These are phyloP conservation scores for Hycleus cichorii DNA, from an alignment of 1,140 invertebrate species.

Conservation along the genomic window DNA sequence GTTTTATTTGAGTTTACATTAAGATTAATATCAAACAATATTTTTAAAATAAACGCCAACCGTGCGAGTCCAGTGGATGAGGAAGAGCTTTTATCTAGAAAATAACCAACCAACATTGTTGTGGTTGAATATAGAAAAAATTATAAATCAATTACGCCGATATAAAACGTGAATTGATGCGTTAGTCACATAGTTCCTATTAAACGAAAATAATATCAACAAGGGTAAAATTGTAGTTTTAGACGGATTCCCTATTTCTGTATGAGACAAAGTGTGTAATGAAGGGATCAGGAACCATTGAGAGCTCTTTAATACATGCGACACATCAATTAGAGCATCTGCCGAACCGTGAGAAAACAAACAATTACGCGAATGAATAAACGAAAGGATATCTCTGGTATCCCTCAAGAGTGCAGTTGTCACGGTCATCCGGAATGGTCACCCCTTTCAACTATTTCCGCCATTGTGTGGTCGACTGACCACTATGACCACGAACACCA, in stretches of 20 bases:
- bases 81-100: too few relatives aligned
- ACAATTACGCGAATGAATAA: conserved; percentile 38
- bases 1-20: conserved; percentile 26
- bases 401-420: conserved; percentile 38
- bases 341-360: conserved; percentile 41
- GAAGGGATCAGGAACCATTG: conserved; percentile 28
- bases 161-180: conserved; percentile 1
- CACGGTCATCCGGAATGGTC: conserved; percentile 33
- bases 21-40: conserved; percentile 28
- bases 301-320: conserved; percentile 35
- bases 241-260: conserved; percentile 29
- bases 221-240: neutral
- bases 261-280: conserved; percentile 21
- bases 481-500: conserved; percentile 25
- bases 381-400: conserved; percentile 18
- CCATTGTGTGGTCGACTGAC: conserved; percentile 23
- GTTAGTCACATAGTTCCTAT: conserved; percentile 6
- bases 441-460: conserved; percentile 32
- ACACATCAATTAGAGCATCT: conserved; percentile 40
- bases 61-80: too few relatives aligned
- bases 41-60: conserved; percentile 9
- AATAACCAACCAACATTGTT: too few relatives aligned
- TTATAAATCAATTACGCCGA: neutral
- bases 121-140: neutral
- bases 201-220: too few relatives aligned